Evolutionary conservation across 2,888 invertebrate genomes (phyloP).

Genomic region (Tolmerus cingulatus): DNA sequence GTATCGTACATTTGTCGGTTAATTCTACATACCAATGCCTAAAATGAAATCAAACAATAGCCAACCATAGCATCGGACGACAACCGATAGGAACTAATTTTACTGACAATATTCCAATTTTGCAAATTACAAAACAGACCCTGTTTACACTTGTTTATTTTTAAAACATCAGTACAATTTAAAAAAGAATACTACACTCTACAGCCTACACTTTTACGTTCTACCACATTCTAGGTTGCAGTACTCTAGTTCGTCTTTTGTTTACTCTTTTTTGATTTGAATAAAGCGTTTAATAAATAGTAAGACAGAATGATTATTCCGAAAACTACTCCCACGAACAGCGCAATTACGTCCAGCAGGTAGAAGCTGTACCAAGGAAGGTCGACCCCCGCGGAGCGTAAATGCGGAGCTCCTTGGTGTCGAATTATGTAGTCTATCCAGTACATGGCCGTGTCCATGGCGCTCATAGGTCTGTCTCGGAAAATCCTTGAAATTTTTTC

Average conservation of each 20-base stretch:
- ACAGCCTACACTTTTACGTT: background rate
- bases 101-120: no score
- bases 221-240: background rate
- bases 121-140: no score
- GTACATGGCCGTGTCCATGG: slow-evolving; percentile 61
- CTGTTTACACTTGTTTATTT: background rate
- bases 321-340: background rate
- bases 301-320: background rate
- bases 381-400: slow-evolving; percentile 59
- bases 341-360: slow-evolving; percentile 59
- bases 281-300: slow-evolving; percentile 10
- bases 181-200: background rate
- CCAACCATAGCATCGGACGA: no score
- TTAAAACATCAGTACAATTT: background rate
- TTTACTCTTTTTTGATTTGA: slow-evolving; percentile 9
- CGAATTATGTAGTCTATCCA: slow-evolving; percentile 64
- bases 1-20: no score
- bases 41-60: no score
- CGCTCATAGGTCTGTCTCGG: slow-evolving; percentile 58
- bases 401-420: slow-evolving; percentile 61
- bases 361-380: slow-evolving; percentile 61
- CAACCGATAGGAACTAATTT: no score
- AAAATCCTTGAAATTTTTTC: slow-evolving; percentile 59
- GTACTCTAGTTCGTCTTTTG: background rate
- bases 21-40: no score